Evolutionary conservation across 2,888 invertebrate genomes (phyloP), one percentile per base, ranked within the genome.

Genomic region (Catonia carolina): DNA sequence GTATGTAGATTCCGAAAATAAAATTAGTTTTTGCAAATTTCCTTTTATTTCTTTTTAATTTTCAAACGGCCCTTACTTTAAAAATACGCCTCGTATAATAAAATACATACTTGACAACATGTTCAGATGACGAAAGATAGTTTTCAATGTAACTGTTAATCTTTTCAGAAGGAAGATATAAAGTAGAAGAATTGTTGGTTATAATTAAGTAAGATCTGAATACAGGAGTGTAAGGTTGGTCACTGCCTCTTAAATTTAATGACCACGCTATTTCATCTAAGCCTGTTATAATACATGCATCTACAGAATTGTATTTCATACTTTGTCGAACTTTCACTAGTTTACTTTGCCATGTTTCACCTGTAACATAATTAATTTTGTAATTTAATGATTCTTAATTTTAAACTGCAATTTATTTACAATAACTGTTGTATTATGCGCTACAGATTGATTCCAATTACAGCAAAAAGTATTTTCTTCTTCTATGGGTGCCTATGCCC

Each of bases 211-310:
- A 89, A 0, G 86, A 77, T 69, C 85, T 86, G 70, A 89, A 89
- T 0, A 89, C 87, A 0, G 95, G 95, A 69, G 92, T 94, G 75
- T 81, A 93, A 20, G 81, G 77, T 59, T 94, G 91, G 70, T 96
- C 95, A 2, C 83, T 82, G 4, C 95, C 95, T 51, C 96, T 79
- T 22, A 94, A 77, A 73, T 96, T 96, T 39, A 95, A 74, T 1
- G 90, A 77, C 80, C 89, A 94, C 2, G 92, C 92, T 27, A 93
- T 81, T 71, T 93, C 91, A 68, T 93, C 93, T 47, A 94, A 71
- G 0, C 86, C 84, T 0, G 88, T 83, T 31, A 93, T 69, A 2
- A 92, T 77, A 0, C 89, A 45, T 1, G 81, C 74, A 0, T 78
- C 74, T 0, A 80, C 83, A 33, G 81, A 78, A 63, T 82, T 80